phyloP scores from a whole-genome alignment of 2,797 vertebrate genomes.

The Dallia pectoralis region DNA sequence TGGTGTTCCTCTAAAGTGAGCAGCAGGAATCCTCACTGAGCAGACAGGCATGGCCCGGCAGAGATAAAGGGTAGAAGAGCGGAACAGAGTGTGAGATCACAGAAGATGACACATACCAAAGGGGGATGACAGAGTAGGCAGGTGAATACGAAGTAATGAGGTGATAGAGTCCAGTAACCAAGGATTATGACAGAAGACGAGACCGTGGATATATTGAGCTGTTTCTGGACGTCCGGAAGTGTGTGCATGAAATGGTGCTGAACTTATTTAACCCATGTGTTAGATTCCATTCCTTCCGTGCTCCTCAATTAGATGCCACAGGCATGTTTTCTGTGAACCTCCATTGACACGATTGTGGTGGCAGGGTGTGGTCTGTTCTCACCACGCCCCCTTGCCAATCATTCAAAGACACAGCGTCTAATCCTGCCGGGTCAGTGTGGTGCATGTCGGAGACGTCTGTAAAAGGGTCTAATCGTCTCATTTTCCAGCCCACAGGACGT shows the following conservation, averaged over 20 bases:
- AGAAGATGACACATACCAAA: neutral
- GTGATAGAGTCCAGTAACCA: neutral
- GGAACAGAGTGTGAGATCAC: neutral
- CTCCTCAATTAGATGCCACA: neutral
- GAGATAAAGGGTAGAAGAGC: neutral
- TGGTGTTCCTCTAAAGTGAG: neutral
- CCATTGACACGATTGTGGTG: too few species aligned
- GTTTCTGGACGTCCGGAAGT: neutral
- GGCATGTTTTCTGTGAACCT: neutral
- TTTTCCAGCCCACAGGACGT: slow-evolving; percentile 1
- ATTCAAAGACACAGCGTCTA: slow-evolving; percentile 14
- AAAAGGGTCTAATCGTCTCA: slow-evolving; percentile 21
- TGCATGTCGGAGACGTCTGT: slow-evolving; percentile 22
- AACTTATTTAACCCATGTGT: neutral
- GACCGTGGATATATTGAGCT: neutral
- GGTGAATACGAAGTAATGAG: neutral
- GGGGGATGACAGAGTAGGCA: neutral
- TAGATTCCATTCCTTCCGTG: neutral
- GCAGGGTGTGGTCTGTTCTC: neutral
- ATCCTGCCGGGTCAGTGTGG: slow-evolving; percentile 30
- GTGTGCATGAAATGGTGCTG: too few species aligned
- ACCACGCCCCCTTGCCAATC: neutral
- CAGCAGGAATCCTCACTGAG: neutral
- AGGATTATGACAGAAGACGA: neutral
- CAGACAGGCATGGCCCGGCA: neutral